Base-by-base conservation (phyloP, 2,888 invertebrate genomes). In the Odontocerum albicorne region DNA sequence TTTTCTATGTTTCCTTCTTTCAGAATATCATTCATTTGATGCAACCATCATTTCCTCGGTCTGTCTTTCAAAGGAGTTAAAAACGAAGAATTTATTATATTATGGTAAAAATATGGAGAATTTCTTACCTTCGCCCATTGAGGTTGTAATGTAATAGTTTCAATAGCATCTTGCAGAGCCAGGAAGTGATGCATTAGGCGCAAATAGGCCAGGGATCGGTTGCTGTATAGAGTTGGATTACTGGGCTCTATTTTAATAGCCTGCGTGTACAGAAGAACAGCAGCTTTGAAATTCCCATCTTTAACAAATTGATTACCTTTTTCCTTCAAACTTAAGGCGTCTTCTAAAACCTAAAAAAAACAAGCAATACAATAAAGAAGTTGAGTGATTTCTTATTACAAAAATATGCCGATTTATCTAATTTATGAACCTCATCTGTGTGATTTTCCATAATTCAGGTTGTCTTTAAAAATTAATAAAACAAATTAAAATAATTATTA, bases 151-250 rank as follows among this genome's bases (percentile, higher is more conserved):
- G 79, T 77, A 49, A 91, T 88, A 2, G 86, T 84, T 70, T 86
- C 84, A 65, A 86, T 80, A 2, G 92, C 91, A 79, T 92, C 92
- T 68, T 88, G 83, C 64, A 88, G 72, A 0, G 91, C 87, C 62
- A 86, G 80, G 70, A 85, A 87, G 71, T 85, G 89, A 67, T 89
- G 89, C 64, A 88, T 83, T 62, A 88, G 72, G 71, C 88, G 88
- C 27, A 92, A 72, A 71, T 90, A 91, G 8, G 89, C 88, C 66
- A 85, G 82, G 3, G 91, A 91, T 66, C 92, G 79, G 70, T 92
- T 92, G 66, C 90, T 90, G 70, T 86, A 87, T 39, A 91, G 69
- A 12, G 85, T 77, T 66, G 81, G 84, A 72, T 89, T 88, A 59
- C 77, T 79, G 6, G 85, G 83, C 62, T 88, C 87, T 63, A 84